Evolutionary conservation across 2,888 invertebrate species (phyloP), one percentile per base, ranked within the genome.

Genomic region (Lydus trimaculatus): DNA sequence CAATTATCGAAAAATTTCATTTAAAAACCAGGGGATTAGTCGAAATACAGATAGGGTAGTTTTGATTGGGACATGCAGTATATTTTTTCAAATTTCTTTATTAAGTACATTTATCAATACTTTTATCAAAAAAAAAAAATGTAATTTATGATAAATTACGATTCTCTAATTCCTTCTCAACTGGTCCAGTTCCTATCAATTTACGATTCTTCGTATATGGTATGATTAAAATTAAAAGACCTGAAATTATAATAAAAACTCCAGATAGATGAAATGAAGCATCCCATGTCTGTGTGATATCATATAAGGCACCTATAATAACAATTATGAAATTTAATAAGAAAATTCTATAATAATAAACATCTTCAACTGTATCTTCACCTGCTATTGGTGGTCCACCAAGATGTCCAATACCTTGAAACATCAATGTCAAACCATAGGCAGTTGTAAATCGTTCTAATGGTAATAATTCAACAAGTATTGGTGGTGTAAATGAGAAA

Each of bases 331-430:
- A n/a, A n/a, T n/a, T n/a, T n/a, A n/a, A n/a, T n/a, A n/a, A n/a
- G n/a, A n/a, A n/a, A n/a, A n/a, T n/a, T n/a, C n/a, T n/a, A n/a
- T n/a, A n/a, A n/a, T n/a, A n/a, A n/a, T n/a, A 28, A 6, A 28
- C 6, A 4, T 28, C 6, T 28, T 28, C 6, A 28, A 28, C 6
- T 28, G 3, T 28, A 28, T 6, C 6, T 28, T 28, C 28, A 31
- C 98, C 98, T 80, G 96, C 96, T 65, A 98, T 84, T 0, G 97
- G 96, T 8, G 98, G 98, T 63, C 98, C 98, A 71, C 94, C 88
- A 61, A 98, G 88, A 87, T 96, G 96, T 5, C 97, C 97, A 71
- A 98, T 90, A 15, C 98, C 98, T 85, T 98, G 96, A 70, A 95
- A 94, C 65, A 98, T 86, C 77, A 97, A 87, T 75, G 94, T 91